These are phyloP conservation scores for Apostichopus parvimensis DNA, from an alignment of 35 echinoderm and acorn worm genomes.

Conservation along the genomic window DNA sequence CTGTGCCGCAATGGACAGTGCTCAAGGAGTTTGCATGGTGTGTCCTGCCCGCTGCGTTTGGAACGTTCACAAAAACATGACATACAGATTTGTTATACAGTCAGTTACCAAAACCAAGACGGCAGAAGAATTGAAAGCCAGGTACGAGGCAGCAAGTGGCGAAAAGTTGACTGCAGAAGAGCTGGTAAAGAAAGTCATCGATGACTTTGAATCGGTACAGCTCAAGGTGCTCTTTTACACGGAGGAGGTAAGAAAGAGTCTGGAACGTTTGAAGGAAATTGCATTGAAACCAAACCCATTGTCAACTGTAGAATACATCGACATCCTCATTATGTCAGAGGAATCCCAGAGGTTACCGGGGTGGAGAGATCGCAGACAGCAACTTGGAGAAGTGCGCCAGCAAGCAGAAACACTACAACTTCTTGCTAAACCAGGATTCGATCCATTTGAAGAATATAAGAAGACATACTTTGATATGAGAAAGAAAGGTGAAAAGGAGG, in stretches of 20 bases:
- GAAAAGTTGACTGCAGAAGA: constrained; percentile 51
- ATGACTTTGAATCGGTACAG: constrained; percentile 30
- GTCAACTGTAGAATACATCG: constrained; percentile 40
- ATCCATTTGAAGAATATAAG: constrained; percentile 54
- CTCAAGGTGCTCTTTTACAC: not conserved
- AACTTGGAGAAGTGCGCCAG: not conserved
- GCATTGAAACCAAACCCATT: constrained; percentile 9
- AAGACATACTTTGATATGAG: not conserved
- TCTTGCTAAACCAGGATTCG: constrained; percentile 1
- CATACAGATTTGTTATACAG: constrained; percentile 41
- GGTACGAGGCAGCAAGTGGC: constrained; percentile 40
- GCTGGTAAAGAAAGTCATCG: constrained; percentile 8
- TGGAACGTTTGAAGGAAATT: constrained; percentile 40
- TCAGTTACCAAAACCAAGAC: constrained; percentile 4
- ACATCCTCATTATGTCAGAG: constrained; percentile 11
- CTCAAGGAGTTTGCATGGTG: constrained; percentile 13
- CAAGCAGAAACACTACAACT: constrained; percentile 17
- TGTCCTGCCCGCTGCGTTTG: constrained; percentile 29
- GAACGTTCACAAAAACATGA: constrained; percentile 53
- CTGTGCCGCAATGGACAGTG: constrained; percentile 24
- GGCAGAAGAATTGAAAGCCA: constrained; percentile 26
- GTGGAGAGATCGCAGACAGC: constrained; percentile 26
- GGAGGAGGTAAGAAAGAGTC: not conserved
- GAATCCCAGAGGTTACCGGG: not conserved
- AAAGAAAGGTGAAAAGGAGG: constrained; percentile 9